A percentile compares a stretch with the other conserved stretches of the same genome.
Evolutionary conservation across 2,888 invertebrate genomes (phyloP).

Genomic region (Drosophila ezoana): DNA sequence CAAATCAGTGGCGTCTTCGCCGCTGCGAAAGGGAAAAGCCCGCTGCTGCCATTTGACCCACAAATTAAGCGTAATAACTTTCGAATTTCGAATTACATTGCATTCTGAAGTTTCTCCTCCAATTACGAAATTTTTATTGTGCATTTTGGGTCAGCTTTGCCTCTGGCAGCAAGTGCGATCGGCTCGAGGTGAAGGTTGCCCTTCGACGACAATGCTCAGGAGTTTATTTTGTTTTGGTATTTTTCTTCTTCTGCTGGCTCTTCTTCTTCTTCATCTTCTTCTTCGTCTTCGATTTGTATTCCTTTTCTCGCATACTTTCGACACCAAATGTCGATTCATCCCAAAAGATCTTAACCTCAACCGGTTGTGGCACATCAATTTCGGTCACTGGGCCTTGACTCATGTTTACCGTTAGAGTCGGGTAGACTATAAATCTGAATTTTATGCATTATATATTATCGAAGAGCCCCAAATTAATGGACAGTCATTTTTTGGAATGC

Average conservation of each 20-base stretch:
- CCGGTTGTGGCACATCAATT: slow-evolving; percentile 54
- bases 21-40: slow-evolving; percentile 62
- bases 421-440: slow-evolving; percentile 54
- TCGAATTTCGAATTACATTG: slow-evolving; percentile 66
- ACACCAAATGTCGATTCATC: slow-evolving; percentile 40
- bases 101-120: slow-evolving; percentile 53
- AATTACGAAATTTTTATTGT: slow-evolving; percentile 51
- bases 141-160: slow-evolving; percentile 39
- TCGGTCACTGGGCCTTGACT: slow-evolving; percentile 52
- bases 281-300: background rate
- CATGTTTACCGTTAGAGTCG: slow-evolving; percentile 63
- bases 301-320: slow-evolving; percentile 14
- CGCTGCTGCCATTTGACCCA: slow-evolving; percentile 70
- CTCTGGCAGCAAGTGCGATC: slow-evolving; percentile 38
- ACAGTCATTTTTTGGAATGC: slow-evolving; percentile 6
- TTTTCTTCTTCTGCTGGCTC: background rate
- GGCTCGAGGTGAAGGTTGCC: slow-evolving; percentile 56
- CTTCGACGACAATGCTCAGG: slow-evolving; percentile 39
- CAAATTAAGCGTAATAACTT: slow-evolving; percentile 79
- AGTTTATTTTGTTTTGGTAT: background rate
- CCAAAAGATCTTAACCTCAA: slow-evolving; percentile 33
- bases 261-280: background rate
- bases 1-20: slow-evolving; percentile 65
- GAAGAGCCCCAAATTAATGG: slow-evolving; percentile 53
- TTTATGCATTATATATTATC: slow-evolving; percentile 41